Base-by-base conservation (phyloP, 2,797 vertebrate genomes). In the Pelobates cultripes region DNA sequence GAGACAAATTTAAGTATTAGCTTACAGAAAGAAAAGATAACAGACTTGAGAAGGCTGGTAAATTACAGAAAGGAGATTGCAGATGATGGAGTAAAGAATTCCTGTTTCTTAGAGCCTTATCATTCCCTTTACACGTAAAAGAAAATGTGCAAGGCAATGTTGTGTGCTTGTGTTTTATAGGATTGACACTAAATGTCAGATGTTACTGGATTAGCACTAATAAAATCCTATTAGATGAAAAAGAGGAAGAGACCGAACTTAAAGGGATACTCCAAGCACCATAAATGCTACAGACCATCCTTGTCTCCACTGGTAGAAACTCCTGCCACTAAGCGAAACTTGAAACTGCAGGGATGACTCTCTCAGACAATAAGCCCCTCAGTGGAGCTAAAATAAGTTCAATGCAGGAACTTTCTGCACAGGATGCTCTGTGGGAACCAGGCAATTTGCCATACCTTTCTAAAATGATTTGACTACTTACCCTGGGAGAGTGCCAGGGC, bases 201-300 rank as follows among this genome's bases (percentile, higher is more conserved):
- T 42, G 68, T 77, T 77, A 55, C 45, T 60, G 75, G 75, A 77
- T 77, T 77, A 77, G 28, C 75, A 60, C 66, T 57, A 77, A 77
- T 70, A 68, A 40, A 44, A 77, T 77, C 75, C 45, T 43, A 77
- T 77, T 66, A 53, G 17, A 44, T 14, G 12, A 41, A 15, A 57
- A 15, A 70, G 55, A 51, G 47, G 10, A 10, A 51, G 75, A 77
- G 66, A 41, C 28, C 2, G 28, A 28, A 28, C 28, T 28, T 28
- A 28, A 28, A 28, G 28, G 28, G 28, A 28, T 28, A 28, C 28
- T 28, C 28, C 28, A 28, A 28, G 28, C 28, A 28, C 28, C 28
- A 28, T 28, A 28, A 28, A 45, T 51, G 28, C 44, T 53, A 43
- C 42, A 74, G 40, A 28, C 28, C 28, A 28, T 28, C 28, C 28